phyloP scores from a whole-genome alignment of 2,797 vertebrate species.

The Acipenser transmontanus region DNA sequence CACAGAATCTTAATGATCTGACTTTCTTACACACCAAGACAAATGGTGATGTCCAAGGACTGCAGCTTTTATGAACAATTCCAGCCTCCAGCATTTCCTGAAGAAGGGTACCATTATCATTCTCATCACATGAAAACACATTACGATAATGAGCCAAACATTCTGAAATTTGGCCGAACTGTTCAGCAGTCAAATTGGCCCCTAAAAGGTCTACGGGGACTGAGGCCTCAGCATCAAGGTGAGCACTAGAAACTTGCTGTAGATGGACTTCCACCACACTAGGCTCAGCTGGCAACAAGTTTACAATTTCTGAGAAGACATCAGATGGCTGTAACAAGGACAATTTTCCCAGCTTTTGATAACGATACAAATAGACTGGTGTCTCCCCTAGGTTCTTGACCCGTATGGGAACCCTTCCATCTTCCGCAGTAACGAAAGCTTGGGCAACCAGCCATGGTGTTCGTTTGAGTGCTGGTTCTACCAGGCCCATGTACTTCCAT shows the following conservation, averaged over 20 bases:
- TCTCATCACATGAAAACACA: background rate
- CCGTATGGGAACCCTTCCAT: too few relatives aligned
- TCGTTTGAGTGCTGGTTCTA: too few relatives aligned
- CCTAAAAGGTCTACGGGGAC: background rate
- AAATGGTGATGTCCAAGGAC: background rate
- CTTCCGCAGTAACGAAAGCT: too few relatives aligned
- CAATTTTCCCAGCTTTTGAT: too few relatives aligned
- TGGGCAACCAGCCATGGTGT: too few relatives aligned
- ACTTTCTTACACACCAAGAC: too few relatives aligned
- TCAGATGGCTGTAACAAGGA: too few relatives aligned
- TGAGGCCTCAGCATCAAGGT: background rate
- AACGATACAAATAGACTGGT: too few relatives aligned
- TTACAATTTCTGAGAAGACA: too few relatives aligned
- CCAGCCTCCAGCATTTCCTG: background rate
- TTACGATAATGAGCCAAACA: background rate
- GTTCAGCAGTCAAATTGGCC: background rate
- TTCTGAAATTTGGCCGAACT: background rate
- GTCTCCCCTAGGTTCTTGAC: too few relatives aligned
- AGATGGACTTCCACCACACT: background rate
- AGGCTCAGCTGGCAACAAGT: background rate
- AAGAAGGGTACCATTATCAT: background rate
- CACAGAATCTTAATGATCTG: too few relatives aligned
- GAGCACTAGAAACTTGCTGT: background rate
- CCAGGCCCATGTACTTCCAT: too few relatives aligned
- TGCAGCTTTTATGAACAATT: background rate